phyloP scores from a whole-genome alignment of 2,888 invertebrate genomes.

The Cerastoderma edule region DNA sequence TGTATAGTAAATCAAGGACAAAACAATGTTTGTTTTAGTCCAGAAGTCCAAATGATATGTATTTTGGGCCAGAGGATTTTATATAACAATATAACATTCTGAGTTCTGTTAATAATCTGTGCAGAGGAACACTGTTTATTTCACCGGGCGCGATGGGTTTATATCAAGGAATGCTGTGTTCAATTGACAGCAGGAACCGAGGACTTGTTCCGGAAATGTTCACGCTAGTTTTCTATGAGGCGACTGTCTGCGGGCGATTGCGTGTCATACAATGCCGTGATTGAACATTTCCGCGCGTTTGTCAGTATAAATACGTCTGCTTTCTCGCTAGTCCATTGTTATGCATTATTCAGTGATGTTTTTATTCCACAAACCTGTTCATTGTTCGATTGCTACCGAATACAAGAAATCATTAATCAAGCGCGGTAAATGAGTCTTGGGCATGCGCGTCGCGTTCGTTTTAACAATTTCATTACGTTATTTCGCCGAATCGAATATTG shows the following conservation, averaged over 20 bases:
- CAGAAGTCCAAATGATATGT: too few species aligned
- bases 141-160: too few species aligned
- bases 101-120: too few species aligned
- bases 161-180: too few species aligned
- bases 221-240: too few species aligned
- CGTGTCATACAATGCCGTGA: slow-evolving; percentile 11
- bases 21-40: too few species aligned
- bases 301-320: slow-evolving; percentile 24
- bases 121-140: too few species aligned
- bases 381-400: slow-evolving; percentile 24
- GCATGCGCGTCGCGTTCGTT: slow-evolving; percentile 9
- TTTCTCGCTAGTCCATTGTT: slow-evolving; percentile 15
- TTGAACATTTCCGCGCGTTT: slow-evolving; percentile 25
- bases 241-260: slow-evolving; percentile 1
- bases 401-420: slow-evolving; percentile 29
- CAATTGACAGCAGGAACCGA: too few species aligned
- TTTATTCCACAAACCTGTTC: slow-evolving; percentile 12
- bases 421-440: slow-evolving; percentile 12
- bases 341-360: slow-evolving; percentile 17
- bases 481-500: slow-evolving; percentile 6
- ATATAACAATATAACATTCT: too few species aligned
- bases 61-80: too few species aligned
- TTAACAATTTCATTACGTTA: slow-evolving; percentile 24
- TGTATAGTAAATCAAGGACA: too few species aligned
- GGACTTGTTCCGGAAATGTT: too few species aligned